Conservation (phyloP, 1,140 invertebrate species). For the Oryctes rhinoceros region DNA sequence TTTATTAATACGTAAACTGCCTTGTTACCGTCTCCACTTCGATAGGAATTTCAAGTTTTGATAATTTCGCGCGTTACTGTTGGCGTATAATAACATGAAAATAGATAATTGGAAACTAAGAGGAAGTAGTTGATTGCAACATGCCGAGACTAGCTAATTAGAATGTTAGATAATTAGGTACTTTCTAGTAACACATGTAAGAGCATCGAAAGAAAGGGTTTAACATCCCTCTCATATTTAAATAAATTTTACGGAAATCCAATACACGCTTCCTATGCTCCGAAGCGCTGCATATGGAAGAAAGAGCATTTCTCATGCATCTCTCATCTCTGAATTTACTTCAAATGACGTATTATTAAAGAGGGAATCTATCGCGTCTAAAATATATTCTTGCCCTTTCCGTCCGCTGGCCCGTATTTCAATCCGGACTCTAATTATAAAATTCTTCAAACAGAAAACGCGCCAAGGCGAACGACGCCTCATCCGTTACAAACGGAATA, state of each 20-base stretch:
- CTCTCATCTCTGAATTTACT: background rate
- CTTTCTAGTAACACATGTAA: too few species aligned
- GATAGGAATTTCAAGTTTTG: too few species aligned
- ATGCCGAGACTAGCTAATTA: too few species aligned
- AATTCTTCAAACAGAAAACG: background rate
- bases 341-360: slow-evolving; percentile 24
- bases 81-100: too few species aligned
- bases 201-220: too few species aligned
- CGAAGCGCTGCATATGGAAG: background rate
- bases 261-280: background rate
- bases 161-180: too few species aligned
- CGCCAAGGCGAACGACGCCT: background rate
- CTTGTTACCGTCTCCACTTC: too few species aligned
- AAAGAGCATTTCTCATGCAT: background rate
- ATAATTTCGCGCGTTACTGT: too few species aligned
- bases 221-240: too few species aligned
- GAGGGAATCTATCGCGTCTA: background rate
- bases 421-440: slow-evolving; percentile 9
- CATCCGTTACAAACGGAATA: slow-evolving; percentile 20
- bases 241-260: slow-evolving; percentile 7
- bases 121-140: too few species aligned
- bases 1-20: too few species aligned
- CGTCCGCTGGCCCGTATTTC: background rate
- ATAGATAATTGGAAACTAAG: too few species aligned
- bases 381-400: background rate